Conservation (phyloP, 2,113 vertebrate genomes). For the Himantopus leucocephalus region DNA sequence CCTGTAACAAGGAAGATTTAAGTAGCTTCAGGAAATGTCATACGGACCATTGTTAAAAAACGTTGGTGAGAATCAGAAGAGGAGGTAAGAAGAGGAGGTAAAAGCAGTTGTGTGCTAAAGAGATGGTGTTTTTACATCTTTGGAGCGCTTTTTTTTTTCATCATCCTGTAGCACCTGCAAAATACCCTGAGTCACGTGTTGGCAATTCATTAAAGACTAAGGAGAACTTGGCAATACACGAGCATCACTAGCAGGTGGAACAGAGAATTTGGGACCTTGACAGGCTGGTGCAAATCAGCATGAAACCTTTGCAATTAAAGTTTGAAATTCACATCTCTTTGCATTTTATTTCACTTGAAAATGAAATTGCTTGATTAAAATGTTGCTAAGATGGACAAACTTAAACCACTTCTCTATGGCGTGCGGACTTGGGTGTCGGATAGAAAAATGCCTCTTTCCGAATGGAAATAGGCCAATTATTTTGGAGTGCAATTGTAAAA, state of each 20-base stretch:
- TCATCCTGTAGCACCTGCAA: background rate
- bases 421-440: background rate
- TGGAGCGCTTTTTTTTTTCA: background rate
- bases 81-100: background rate
- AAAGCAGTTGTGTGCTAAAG: background rate
- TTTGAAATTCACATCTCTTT: background rate
- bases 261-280: background rate
- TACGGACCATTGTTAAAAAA: background rate
- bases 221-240: background rate
- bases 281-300: background rate
- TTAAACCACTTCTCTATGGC: background rate
- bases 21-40: background rate
- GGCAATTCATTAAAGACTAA: background rate
- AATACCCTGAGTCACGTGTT: fast-evolving
- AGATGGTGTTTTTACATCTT: background rate
- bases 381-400: background rate
- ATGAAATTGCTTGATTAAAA: background rate
- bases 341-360: background rate
- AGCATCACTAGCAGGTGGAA: background rate
- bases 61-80: background rate
- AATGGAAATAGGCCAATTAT: background rate
- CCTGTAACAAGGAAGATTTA: background rate
- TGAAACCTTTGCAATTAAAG: background rate
- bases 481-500: background rate
- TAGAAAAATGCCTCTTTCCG: background rate